Evolutionary conservation across 2,888 invertebrate genomes (phyloP).

Genomic region (Tipula confusa): DNA sequence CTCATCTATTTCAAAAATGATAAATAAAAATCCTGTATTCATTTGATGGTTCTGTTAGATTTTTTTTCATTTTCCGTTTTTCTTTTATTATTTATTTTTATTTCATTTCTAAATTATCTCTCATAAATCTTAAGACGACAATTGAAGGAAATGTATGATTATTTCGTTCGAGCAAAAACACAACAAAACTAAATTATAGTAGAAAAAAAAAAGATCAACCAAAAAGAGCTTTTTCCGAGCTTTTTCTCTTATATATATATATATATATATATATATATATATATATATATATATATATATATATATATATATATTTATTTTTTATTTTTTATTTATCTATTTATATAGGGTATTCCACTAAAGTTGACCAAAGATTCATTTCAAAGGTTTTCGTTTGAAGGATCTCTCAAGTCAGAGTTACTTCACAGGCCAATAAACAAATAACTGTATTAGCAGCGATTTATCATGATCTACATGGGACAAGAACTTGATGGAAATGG

Average conservation of each 20-base stretch:
- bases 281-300: too few relatives aligned
- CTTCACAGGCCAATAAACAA: too few relatives aligned
- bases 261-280: neutral
- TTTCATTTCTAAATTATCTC: neutral
- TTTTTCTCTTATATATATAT: neutral
- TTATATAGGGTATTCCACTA: too few relatives aligned
- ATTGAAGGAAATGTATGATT: constrained; percentile 12
- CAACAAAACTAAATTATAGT: neutral
- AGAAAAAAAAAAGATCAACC: neutral
- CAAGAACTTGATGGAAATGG: too few relatives aligned
- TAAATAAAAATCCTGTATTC: neutral
- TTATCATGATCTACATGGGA: too few relatives aligned
- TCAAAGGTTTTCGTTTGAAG: too few relatives aligned
- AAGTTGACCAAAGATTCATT: too few relatives aligned
- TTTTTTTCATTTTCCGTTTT: neutral
- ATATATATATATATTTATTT: too few relatives aligned
- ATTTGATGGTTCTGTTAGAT: neutral
- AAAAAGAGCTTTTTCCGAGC: neutral
- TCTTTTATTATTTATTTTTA: neutral
- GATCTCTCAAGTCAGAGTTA: too few relatives aligned
- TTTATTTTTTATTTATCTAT: too few relatives aligned
- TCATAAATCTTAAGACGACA: constrained; percentile 25
- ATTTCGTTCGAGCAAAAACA: neutral
- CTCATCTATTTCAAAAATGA: neutral
- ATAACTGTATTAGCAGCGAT: too few relatives aligned